A percentile compares a stretch with the other conserved stretches of the same genome.
phyloP scores from a whole-genome alignment of 2,797 vertebrate genomes.

The Sebastes itinus region DNA sequence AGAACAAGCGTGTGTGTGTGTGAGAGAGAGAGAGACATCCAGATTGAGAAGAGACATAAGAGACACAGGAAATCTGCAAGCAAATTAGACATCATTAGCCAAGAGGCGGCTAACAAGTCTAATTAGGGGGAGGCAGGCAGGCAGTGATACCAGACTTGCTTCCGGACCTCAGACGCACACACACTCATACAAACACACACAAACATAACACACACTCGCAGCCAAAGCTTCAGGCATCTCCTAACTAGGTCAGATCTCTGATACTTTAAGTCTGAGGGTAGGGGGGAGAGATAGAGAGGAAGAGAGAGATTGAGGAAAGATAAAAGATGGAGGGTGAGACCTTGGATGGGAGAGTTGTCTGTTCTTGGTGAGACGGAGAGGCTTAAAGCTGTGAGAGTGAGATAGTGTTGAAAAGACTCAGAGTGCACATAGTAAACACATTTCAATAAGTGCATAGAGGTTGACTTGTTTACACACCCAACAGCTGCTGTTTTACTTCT shows the following conservation, averaged over 20 bases:
- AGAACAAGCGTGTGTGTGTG: slow-evolving; percentile 8
- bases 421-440: neutral
- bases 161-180: slow-evolving; percentile 48
- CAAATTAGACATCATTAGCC: slow-evolving; percentile 80
- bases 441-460: slow-evolving; percentile 51
- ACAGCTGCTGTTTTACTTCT: slow-evolving; percentile 64
- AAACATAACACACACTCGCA: slow-evolving; percentile 45
- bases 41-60: slow-evolving; percentile 62
- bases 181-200: slow-evolving; percentile 15
- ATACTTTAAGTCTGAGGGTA: slow-evolving; percentile 67
- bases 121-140: slow-evolving; percentile 72
- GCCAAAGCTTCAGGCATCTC: slow-evolving; percentile 61
- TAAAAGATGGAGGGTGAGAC: slow-evolving; percentile 64
- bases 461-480: slow-evolving; percentile 59
- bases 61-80: slow-evolving; percentile 71
- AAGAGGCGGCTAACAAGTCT: slow-evolving; percentile 72
- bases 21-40: slow-evolving; percentile 31
- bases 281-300: slow-evolving; percentile 38
- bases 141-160: slow-evolving; percentile 70
- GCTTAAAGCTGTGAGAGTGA: slow-evolving; percentile 45
- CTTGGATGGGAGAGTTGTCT: slow-evolving; percentile 57
- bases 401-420: slow-evolving; percentile 35
- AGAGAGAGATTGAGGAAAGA: slow-evolving; percentile 66
- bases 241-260: slow-evolving; percentile 78
- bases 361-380: slow-evolving; percentile 52